A percentile compares a stretch with the other conserved stretches of the same genome.
phyloP scores from a whole-genome alignment of 1,140 invertebrate species.

The Anastatus disparis region DNA sequence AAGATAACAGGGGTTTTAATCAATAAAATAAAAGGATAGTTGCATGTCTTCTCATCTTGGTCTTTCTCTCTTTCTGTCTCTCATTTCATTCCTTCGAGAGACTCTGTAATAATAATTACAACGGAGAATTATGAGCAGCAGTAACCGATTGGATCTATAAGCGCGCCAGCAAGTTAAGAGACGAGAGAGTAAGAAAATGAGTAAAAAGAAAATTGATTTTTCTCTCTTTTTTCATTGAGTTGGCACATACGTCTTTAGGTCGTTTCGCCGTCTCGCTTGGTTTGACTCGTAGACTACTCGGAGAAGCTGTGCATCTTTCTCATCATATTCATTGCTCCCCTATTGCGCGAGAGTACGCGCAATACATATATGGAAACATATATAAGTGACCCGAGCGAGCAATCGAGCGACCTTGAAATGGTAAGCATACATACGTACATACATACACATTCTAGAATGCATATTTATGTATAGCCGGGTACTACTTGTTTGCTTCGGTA shows the following conservation, averaged over 20 bases:
- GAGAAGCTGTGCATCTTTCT: too few relatives aligned
- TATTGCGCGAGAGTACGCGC: not conserved
- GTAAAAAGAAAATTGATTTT: too few relatives aligned
- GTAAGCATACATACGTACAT: too few relatives aligned
- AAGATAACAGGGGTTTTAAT: constrained; percentile 50
- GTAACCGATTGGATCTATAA: constrained; percentile 63
- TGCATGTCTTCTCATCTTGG: constrained; percentile 11
- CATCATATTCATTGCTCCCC: not conserved
- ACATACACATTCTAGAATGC: too few relatives aligned
- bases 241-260: constrained; percentile 11
- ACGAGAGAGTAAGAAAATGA: too few relatives aligned
- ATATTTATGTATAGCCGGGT: too few relatives aligned
- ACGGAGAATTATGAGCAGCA: constrained; percentile 60
- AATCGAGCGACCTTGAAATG: not conserved
- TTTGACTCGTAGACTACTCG: too few relatives aligned
- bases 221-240: constrained; percentile 32
- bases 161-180: constrained; percentile 35
- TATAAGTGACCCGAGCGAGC: not conserved
- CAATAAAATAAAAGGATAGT: constrained; percentile 61
- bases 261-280: not conserved
- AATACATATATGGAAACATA: too few relatives aligned
- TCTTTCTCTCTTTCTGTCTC: not conserved
- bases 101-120: constrained; percentile 61
- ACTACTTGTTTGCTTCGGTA: too few relatives aligned
- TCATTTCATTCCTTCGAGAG: constrained; percentile 44